phyloP scores from a whole-genome alignment of 2,888 invertebrate genomes.

The Balanococcus diminutus region DNA sequence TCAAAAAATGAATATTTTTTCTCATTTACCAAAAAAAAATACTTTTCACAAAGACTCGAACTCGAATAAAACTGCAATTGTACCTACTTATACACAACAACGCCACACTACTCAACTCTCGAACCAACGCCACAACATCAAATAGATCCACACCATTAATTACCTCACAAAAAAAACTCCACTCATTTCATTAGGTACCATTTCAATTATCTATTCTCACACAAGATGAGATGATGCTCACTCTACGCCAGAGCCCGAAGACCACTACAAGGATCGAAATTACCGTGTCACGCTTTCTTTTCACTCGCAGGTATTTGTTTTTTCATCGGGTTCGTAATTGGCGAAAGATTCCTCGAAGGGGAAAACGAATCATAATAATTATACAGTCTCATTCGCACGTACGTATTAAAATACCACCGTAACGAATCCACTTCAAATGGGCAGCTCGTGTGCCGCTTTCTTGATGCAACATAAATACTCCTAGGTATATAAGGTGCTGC shows the following conservation, averaged over 20 bases:
- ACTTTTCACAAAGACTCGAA: too few species aligned
- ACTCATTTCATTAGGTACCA: too few species aligned
- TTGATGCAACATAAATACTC: background rate
- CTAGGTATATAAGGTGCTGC: background rate
- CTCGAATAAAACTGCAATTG: too few species aligned
- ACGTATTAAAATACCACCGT: slow-evolving; percentile 22
- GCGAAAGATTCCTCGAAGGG: slow-evolving; percentile 10
- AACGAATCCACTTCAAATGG: slow-evolving; percentile 10
- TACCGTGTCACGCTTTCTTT: slow-evolving; percentile 13
- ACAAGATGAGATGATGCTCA: background rate
- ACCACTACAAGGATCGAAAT: background rate
- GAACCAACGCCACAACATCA: too few species aligned
- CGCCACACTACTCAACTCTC: too few species aligned
- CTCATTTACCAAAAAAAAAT: too few species aligned
- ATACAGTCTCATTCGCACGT: slow-evolving; percentile 13
- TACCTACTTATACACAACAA: too few species aligned
- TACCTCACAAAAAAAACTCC: too few species aligned
- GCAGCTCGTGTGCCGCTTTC: slow-evolving; percentile 17
- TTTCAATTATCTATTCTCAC: background rate
- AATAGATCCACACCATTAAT: too few species aligned
- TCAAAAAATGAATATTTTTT: too few species aligned
- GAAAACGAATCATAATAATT: background rate
- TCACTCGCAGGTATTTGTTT: slow-evolving; percentile 11
- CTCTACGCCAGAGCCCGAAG: background rate
- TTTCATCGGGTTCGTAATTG: background rate